Evolutionary conservation across 2,113 vertebrate species (phyloP), one percentile per base, ranked within the genome.

Genomic region (Agapornis roseicollis): DNA sequence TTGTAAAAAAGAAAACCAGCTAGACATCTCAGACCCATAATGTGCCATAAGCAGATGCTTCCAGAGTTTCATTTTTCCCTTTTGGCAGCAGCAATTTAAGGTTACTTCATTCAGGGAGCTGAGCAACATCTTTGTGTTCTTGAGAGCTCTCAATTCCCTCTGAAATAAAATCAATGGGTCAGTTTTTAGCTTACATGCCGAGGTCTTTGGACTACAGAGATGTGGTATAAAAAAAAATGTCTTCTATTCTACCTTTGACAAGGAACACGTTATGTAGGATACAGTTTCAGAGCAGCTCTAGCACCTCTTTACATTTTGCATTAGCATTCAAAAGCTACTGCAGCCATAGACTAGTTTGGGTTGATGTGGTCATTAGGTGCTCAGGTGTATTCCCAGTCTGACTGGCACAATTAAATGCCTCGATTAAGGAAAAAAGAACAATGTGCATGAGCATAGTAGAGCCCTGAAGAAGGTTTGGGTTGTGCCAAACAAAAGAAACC

Each of bases 211-310:
- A 49, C 10, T 29, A 13, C 20, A 58, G 17, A 76, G 81, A 37
- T 85, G 56, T 0, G 9, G 5, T 50, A 28, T 39, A 37, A 81
- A 42, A 89, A 69, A 39, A 41, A 31, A 50, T 60, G 39, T 78
- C 33, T 22, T 63, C 14, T 3, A 8, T 42, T 37, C 44, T 61
- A 0, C 24, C 27, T 71, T 65, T 89, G 52, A 24, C 33, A 60
- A 76, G 27, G 0, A 4, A 20, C 35, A 17, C 5, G 4, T 61
- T 11, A 5, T 14, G 1, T 11, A 29, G 29, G n/a, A 33, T 2
- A 31, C 2, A 3, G 11, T 44, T 85, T 94, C 37, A 69, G 65
- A 14, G 12, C 64, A 58, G 44, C 35, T 72, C 47, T 47, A 41
- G 39, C 42, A 41, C 56, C 35, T 44, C 71, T 42, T 60, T 68